A percentile compares a stretch with the other conserved stretches of the same genome.
These are phyloP conservation scores for Phallusia fumigata DNA, from an alignment of 23 tunicate species.

Conservation along the genomic window DNA sequence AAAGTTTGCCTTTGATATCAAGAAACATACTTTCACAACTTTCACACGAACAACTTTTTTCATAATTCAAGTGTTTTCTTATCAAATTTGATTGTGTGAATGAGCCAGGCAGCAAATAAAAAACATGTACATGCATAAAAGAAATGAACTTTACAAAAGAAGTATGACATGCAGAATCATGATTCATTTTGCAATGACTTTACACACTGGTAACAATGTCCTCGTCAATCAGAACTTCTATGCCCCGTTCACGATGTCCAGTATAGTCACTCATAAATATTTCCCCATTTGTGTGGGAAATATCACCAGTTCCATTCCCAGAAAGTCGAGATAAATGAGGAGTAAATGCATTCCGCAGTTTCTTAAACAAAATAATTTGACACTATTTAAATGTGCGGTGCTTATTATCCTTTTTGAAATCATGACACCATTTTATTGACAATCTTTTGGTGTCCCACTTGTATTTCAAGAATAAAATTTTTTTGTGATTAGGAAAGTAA, in stretches of 20 bases:
- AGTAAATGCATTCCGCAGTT: constrained; percentile 62
- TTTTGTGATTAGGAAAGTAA: too few species aligned
- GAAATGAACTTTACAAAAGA: constrained; percentile 4
- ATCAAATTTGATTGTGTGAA: background rate
- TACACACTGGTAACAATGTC: constrained; percentile 89
- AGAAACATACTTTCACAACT: too few species aligned
- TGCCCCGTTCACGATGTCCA: constrained; percentile 53
- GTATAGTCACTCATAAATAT: constrained; percentile 79
- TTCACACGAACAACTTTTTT: too few species aligned
- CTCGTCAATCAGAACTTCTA: constrained; percentile 79
- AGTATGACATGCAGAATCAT: background rate
- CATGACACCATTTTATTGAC: too few species aligned
- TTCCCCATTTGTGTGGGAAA: constrained; percentile 67
- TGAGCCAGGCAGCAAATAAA: background rate
- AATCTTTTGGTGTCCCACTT: too few species aligned
- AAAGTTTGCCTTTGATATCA: too few species aligned
- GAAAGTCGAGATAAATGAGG: constrained; percentile 34
- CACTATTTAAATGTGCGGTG: too few species aligned
- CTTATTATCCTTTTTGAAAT: too few species aligned
- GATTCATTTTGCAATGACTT: background rate
- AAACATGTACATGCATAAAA: background rate
- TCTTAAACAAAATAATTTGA: constrained; percentile 17
- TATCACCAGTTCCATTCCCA: constrained; percentile 49
- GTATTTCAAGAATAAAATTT: too few species aligned
- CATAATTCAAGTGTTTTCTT: too few species aligned